Percentiles rank a stretch among this genome's conserved stretches.
phyloP scores from a whole-genome alignment of 2,797 vertebrate species.

The Micrastur ruficollis region DNA sequence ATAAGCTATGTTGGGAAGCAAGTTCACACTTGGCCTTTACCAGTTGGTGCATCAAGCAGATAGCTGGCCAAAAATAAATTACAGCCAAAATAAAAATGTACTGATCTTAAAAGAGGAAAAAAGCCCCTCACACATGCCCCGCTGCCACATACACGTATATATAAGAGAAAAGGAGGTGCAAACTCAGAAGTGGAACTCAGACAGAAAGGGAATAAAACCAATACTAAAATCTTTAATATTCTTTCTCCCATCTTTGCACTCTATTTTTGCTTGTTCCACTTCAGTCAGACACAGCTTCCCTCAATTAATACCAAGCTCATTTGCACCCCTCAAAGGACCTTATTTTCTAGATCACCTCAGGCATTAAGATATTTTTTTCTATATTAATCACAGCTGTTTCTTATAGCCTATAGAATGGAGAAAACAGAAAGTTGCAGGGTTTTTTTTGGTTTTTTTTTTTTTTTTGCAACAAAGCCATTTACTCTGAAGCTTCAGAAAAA shows the following conservation, averaged over 20 bases:
- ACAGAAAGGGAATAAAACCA: not conserved
- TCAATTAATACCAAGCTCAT: not conserved
- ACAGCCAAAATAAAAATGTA: not conserved
- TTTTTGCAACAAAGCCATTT: not conserved
- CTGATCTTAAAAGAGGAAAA: not conserved
- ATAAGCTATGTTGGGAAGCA: conserved; percentile 48
- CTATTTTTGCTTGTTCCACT: not conserved
- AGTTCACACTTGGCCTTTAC: conserved; percentile 45
- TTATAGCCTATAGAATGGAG: not conserved
- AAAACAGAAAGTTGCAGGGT: not conserved
- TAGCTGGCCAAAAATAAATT: conserved; percentile 40
- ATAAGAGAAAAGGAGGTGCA: not conserved
- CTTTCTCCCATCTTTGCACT: not conserved
- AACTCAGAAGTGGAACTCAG: not conserved
- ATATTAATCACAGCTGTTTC: not conserved
- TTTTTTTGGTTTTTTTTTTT: not conserved
- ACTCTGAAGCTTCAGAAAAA: not conserved
- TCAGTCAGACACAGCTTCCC: not conserved
- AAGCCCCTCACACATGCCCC: accelerated
- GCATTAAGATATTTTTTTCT: not conserved
- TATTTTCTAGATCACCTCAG: not conserved
- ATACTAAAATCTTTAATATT: not conserved
- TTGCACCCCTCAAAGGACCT: not conserved
- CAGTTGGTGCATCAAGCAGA: conserved; percentile 54
- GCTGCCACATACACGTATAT: accelerated